Base-by-base conservation (phyloP, 2,888 invertebrate species). In the Oscheius sp. region DNA sequence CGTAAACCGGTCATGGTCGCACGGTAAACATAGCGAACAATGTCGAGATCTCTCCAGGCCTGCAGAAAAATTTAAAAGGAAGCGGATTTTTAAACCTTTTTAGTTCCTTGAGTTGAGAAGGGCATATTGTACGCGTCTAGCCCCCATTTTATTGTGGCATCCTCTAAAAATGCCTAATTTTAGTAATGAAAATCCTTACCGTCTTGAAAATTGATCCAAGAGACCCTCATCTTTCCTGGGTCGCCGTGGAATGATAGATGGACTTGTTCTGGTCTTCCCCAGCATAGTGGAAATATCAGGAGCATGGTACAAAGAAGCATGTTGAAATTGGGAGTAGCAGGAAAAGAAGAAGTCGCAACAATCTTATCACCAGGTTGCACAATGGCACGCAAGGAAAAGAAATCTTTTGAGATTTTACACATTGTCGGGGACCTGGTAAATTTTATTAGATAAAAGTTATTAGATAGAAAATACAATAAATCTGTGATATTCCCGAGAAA, bases 221-320 rank as follows among this genome's bases (percentile, higher is more conserved):
- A 78, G 21, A 80, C 80, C 1, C 73, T 70, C 77, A 78, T 76
- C 25, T 73, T 73, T 52, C 70, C 58, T 27, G 69, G 64, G 23
- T 76, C 71, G 2, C 70, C 74, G 23, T 55, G 72, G 55, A 73
- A 71, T n/a, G 75, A 75, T 27, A 80, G 12, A 70, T 76, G 75
- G n/a, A 80, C 80, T 63, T 80, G 80, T 45, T 78, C 85, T 7
- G 85, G 61, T 21, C 41, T 61, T 12, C 23, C 53, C 53, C 21
- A n/a, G 6, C 53, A 53, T 9, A 25, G 1, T 35, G 35, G 5
- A 35, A 35, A 3, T 35, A 35, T 35, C 9, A 9, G 3, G 3
- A 35, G 35, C 3, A 35, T 3, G 5, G 35, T 35, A 3, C 35
- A 35, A 35, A 35, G 9, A 9, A 35, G 9, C 35, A 35, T 35